Conservation (phyloP, 2,113 vertebrate genomes). For the Serinus canaria region DNA sequence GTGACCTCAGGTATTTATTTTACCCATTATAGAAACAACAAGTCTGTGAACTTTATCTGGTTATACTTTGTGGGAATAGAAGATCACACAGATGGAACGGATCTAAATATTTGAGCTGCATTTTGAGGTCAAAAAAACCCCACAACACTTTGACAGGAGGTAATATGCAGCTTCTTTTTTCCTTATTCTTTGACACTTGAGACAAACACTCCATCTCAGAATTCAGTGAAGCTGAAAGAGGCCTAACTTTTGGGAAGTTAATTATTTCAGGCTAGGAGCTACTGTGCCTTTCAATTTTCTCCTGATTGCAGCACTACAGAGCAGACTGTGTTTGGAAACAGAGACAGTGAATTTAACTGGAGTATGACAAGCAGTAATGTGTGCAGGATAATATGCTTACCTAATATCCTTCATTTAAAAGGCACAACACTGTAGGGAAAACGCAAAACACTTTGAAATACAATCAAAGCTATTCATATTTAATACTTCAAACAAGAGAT, state of each 20-base stretch:
- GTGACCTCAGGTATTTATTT: neutral
- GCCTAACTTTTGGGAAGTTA: neutral
- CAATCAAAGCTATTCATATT: slow-evolving; percentile 31
- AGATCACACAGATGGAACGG: neutral
- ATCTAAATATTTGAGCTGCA: neutral
- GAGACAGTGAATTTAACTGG: neutral
- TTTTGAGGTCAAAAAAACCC: neutral
- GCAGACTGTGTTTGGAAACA: neutral
- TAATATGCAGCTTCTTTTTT: neutral
- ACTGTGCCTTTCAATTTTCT: neutral
- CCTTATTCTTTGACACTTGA: neutral
- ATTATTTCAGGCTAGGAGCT: neutral
- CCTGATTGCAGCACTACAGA: neutral
- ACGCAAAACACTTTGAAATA: neutral
- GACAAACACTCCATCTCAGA: neutral
- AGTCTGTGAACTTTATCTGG: neutral
- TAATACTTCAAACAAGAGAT: slow-evolving; percentile 21
- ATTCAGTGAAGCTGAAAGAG: neutral
- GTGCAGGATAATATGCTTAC: neutral
- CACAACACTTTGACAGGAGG: neutral
- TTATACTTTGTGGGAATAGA: neutral
- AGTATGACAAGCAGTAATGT: neutral
- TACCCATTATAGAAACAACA: neutral
- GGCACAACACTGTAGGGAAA: neutral
- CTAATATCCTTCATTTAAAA: slow-evolving; percentile 29